Evolutionary conservation across 1,140 invertebrate genomes (phyloP), one percentile per base, ranked within the genome.

Genomic region (Drosophila leontia): DNA sequence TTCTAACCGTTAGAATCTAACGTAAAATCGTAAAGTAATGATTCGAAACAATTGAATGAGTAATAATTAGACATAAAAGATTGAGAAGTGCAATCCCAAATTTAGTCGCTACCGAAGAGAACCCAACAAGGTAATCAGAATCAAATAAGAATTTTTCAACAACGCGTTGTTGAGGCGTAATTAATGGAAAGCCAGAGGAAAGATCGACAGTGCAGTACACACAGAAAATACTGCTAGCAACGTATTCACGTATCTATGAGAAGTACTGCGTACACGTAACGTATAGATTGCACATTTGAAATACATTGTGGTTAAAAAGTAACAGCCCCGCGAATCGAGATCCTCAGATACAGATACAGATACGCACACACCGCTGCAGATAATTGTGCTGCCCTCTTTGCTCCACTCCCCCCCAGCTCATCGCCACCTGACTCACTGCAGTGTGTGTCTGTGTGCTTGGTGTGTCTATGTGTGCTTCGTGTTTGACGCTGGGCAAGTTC

Each of bases 301-400:
- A 90, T 85, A 90, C 85, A 91, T 85, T 90, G 85, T 90, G 82
- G 75, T 80, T 91, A 90, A 91, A 90, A 90, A 85, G 86, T 91
- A 85, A 91, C 63, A 71, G 62, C 79, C 65, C 65, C 78, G 56
- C 65, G 26, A 80, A 39, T 41, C 23, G 57, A 77, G 48, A 82
- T 67, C 84, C 57, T 69, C 41, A 77, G 39, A 81, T 64, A 77
- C 78, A 80, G 45, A 77, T 59, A 83, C 74, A 80, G 37, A 70
- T 51, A 83, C 67, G 69, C 50, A 75, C 56, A 80, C 62, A 65
- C 29, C 45, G 47, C 65, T 79, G 75, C 74, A 82, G 78, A 86
- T 86, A 86, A 86, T 83, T 75, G 80, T 69, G 61, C 67, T 63
- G 35, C 42, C 29, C 42, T 67, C 42, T 53, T 65, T 26, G 55